phyloP scores from a whole-genome alignment of 2,113 vertebrate genomes.

The Piprites chloris region DNA sequence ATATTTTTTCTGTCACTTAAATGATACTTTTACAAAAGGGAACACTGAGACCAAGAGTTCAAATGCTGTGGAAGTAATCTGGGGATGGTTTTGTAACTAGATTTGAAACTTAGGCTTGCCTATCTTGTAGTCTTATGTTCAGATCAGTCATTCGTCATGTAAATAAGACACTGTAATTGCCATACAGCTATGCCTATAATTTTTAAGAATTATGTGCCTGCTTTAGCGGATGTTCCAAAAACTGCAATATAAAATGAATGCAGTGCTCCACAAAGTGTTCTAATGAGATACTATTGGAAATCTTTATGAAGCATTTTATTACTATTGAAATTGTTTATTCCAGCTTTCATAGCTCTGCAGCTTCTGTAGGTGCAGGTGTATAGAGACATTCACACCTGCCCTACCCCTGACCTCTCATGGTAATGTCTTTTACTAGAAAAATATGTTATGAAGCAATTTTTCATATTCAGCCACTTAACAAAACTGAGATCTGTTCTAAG shows the following conservation, averaged over 20 bases:
- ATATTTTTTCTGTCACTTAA: neutral
- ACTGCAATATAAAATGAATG: neutral
- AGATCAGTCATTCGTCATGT: neutral
- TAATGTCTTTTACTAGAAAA: neutral
- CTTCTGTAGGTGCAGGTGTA: neutral
- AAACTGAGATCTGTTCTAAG: neutral
- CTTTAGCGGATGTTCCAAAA: neutral
- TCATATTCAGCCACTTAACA: neutral
- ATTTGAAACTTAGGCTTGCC: neutral
- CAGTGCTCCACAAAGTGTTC: neutral
- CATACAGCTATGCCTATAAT: neutral
- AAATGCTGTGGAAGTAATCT: neutral
- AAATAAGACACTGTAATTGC: neutral
- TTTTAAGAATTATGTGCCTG: neutral
- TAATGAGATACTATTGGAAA: neutral
- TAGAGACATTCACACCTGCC: neutral
- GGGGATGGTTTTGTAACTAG: neutral
- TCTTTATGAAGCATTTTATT: neutral
- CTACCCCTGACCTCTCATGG: neutral
- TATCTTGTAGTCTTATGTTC: neutral
- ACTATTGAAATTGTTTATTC: neutral
- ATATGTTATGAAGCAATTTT: neutral
- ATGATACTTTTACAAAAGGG: neutral
- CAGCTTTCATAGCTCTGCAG: neutral
- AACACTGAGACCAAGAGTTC: neutral